Evolutionary conservation across 2,797 vertebrate genomes (phyloP).

Genomic region (Sebastes cheni): DNA sequence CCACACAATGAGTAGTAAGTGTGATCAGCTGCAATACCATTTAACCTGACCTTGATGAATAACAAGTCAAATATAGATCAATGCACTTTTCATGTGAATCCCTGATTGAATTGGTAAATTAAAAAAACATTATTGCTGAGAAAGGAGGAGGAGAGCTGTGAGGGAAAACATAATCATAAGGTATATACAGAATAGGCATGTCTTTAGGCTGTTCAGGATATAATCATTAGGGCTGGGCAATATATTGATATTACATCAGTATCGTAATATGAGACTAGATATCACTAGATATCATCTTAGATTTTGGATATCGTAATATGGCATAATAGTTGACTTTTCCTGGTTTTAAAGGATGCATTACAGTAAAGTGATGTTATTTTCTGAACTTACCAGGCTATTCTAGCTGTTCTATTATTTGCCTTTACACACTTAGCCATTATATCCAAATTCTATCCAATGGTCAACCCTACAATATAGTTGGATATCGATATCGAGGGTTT

Average conservation of each 20-base stretch:
- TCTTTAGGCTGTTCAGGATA: background rate
- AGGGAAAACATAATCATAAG: background rate
- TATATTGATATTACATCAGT: no score
- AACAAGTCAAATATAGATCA: slow-evolving; percentile 13
- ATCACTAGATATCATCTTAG: no score
- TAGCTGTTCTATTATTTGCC: no score
- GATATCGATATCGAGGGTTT: no score
- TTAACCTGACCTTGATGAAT: slow-evolving; percentile 20
- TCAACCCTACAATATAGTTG: no score
- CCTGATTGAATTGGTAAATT: background rate
- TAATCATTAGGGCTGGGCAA: background rate
- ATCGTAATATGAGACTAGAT: no score
- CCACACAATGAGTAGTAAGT: background rate
- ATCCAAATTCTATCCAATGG: no score
- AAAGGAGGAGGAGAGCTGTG: background rate
- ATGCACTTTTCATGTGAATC: slow-evolving; percentile 7
- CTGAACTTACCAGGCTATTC: accelerated
- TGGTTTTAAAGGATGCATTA: no score
- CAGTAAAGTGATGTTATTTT: no score
- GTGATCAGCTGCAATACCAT: slow-evolving; percentile 14
- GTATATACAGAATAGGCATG: background rate
- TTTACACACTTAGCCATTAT: no score
- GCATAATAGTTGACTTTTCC: accelerated
- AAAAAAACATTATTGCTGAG: background rate
- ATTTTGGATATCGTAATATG: no score